Evolutionary conservation across 2,113 vertebrate genomes (phyloP), one percentile per base, ranked within the genome.

Genomic region (Cyphomyrus discorhynchus): DNA sequence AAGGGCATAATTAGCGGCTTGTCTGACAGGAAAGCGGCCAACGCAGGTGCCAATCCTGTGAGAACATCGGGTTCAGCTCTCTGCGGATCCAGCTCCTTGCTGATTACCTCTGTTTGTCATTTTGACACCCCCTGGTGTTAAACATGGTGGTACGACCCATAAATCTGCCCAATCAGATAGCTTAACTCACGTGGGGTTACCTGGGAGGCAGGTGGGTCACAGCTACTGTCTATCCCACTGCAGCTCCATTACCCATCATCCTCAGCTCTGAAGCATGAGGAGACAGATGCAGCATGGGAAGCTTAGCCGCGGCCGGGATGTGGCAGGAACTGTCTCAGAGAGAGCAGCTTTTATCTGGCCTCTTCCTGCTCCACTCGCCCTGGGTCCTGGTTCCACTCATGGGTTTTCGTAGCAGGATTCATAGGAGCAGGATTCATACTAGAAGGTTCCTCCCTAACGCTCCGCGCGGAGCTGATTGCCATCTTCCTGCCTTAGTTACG

Each of bases 1-100:
- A 91, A 89, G 90, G 89, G 42, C n/a, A 88, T 90, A 93, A 93
- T 93, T 91, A 92, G 88, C 90, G 83, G 90, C 87, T 62, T 91
- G 91, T 91, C 92, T 92, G 70, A 86, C 88, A 92, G 92, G 88
- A 70, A 66, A 58, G 10, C 11, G 24, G 91, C 39, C 52, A 39
- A 53, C n/a, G 24, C 53, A 39, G 49, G 45, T 52, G 19, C 19
- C 35, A 8, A 62, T 39, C 66, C 49, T 70, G 84, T 87, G 46
- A 46, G 50, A 80, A 42, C 5, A 80, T 39, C 35, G 15, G 35
- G 31, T 80, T 80, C 35, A 19, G 35, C 31, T 19, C 62, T 70
- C 62, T 31, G n/a, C 10, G 10, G 62, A 70, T 70, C n/a, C 62
- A 31, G n/a, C 35, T 52, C 10, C 46, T 39, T 77, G 49, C 88